Conservation (phyloP, 1,140 invertebrate genomes). For the Conus betulinus region DNA sequence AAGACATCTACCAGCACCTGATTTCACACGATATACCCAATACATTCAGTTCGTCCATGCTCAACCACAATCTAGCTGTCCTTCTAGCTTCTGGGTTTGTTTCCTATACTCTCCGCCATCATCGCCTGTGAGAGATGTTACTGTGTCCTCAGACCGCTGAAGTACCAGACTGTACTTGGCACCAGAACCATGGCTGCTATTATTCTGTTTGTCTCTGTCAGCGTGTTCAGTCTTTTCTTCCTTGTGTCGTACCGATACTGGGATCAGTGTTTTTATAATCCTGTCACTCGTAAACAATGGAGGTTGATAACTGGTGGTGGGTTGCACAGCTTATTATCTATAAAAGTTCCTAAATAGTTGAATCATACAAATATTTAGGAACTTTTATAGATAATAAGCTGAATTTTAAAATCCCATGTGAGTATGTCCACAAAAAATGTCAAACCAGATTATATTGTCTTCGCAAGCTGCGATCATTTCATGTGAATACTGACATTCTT, state of each 20-base stretch:
- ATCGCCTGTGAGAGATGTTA: not conserved
- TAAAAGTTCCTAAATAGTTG: too few relatives aligned
- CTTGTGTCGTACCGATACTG: not conserved
- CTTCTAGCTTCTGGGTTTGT: not conserved
- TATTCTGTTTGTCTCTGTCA: not conserved
- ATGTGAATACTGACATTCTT: too few relatives aligned
- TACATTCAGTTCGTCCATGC: not conserved
- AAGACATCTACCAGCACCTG: not conserved
- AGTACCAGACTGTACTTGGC: not conserved
- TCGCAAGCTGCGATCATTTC: too few relatives aligned
- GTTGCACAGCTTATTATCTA: too few relatives aligned
- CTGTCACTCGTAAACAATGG: not conserved
- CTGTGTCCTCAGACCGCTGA: not conserved
- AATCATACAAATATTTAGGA: too few relatives aligned
- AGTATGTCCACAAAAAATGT: too few relatives aligned
- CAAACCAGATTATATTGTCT: too few relatives aligned
- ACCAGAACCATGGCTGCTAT: not conserved
- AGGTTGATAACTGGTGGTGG: not conserved
- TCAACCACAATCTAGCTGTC: not conserved
- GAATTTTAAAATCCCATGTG: too few relatives aligned
- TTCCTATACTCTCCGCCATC: not conserved
- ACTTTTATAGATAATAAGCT: too few relatives aligned
- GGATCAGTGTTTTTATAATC: not conserved
- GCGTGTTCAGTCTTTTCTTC: not conserved
- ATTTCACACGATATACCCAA: not conserved